Conservation (phyloP, 2,797 vertebrate species). For the Cyprinodon diabolis region DNA sequence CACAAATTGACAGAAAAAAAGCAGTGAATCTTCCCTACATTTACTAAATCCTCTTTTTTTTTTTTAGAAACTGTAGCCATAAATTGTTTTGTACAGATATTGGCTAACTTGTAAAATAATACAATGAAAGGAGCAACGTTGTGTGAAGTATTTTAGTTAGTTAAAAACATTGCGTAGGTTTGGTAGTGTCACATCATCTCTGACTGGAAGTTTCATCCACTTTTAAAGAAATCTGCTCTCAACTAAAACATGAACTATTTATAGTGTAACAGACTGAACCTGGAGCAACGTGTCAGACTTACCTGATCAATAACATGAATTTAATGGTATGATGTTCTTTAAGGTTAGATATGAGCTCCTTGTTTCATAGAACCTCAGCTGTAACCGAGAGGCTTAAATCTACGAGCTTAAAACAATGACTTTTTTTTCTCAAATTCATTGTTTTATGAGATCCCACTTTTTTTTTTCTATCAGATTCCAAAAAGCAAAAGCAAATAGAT, state of each 20-base stretch:
- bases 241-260: background rate
- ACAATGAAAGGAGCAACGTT: background rate
- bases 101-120: background rate
- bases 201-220: background rate
- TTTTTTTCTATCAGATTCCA: constrained; percentile 2
- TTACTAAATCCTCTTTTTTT: background rate
- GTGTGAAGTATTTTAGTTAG: background rate
- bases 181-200: background rate
- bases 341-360: background rate
- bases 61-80: background rate
- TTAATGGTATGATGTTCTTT: background rate
- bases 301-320: background rate
- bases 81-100: background rate
- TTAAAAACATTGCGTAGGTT: background rate
- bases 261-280: background rate
- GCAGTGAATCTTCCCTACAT: background rate
- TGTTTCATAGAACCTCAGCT: constrained; percentile 12
- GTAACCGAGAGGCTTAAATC: background rate
- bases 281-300: background rate
- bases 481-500: background rate
- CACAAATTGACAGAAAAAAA: background rate
- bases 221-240: background rate
- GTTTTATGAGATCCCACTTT: background rate
- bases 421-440: background rate
- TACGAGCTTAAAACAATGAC: constrained; percentile 1